Conservation (phyloP, 2,113 vertebrate genomes). For the Catharus fuscescens region DNA sequence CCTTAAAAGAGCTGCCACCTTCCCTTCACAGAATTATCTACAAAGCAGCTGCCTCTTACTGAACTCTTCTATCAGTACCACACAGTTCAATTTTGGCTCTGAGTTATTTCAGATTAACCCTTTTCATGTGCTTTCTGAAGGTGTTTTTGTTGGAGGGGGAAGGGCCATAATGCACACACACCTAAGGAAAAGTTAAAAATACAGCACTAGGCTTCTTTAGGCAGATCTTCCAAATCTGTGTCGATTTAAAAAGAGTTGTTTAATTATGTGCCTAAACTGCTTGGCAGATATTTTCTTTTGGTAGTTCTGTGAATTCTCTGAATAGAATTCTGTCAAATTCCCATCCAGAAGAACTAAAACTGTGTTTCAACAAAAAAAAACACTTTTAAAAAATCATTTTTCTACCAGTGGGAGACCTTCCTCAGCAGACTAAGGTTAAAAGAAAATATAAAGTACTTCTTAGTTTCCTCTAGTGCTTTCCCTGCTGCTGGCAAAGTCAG, state of each 20-base stretch:
- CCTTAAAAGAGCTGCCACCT: background rate
- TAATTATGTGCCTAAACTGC: background rate
- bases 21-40: background rate
- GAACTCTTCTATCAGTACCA: background rate
- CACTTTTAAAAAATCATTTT: background rate
- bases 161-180: background rate
- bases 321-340: background rate
- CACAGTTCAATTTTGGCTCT: background rate
- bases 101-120: background rate
- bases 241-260: background rate
- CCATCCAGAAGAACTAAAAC: background rate
- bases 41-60: background rate
- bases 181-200: background rate
- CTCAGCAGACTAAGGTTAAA: background rate
- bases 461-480: background rate
- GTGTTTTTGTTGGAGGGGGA: background rate
- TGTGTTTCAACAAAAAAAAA: background rate
- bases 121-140: background rate
- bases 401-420: background rate
- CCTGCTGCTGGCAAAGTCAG: background rate
- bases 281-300: background rate
- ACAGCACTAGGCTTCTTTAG: background rate
- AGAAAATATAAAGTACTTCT: background rate
- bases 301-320: background rate
- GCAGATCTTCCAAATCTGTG: background rate